Percentiles rank a stretch among this genome's conserved stretches.
Conservation (phyloP, 1,140 invertebrate genomes). For the Drosophila repleta region DNA sequence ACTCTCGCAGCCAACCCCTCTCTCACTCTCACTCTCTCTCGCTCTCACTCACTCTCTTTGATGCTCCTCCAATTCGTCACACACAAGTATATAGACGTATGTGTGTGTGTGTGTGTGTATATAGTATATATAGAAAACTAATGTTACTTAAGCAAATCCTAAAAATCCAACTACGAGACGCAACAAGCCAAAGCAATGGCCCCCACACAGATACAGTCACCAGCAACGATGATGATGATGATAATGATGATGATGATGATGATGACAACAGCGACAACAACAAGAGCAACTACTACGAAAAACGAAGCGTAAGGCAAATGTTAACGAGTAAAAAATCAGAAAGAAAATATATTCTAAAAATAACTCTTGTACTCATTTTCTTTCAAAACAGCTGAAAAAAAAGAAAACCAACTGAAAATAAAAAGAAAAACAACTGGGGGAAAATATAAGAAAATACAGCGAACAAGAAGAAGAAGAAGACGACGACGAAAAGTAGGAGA, state of each 20-base stretch:
- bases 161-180: constrained; percentile 46
- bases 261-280: constrained; percentile 29
- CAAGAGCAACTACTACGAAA: constrained; percentile 51
- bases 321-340: constrained; percentile 74
- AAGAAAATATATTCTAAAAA: constrained; percentile 79
- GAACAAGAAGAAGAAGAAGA: constrained; percentile 19
- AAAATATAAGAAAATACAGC: constrained; percentile 3
- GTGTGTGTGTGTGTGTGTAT: background rate
- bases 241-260: constrained; percentile 3
- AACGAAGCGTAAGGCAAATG: constrained; percentile 73
- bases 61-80: constrained; percentile 56
- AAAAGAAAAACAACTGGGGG: constrained; percentile 50
- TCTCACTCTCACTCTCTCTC: too few relatives aligned
- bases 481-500: too few relatives aligned
- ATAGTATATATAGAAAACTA: constrained; percentile 51
- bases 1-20: too few relatives aligned
- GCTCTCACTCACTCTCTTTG: background rate
- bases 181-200: constrained; percentile 34
- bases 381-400: constrained; percentile 69
- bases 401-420: constrained; percentile 49
- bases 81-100: constrained; percentile 22
- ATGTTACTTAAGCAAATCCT: constrained; percentile 71
- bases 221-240: constrained; percentile 26
- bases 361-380: constrained; percentile 78
- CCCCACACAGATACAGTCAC: constrained; percentile 44